Conservation (phyloP, 2,888 invertebrate genomes). For the Hartigia nigra region DNA sequence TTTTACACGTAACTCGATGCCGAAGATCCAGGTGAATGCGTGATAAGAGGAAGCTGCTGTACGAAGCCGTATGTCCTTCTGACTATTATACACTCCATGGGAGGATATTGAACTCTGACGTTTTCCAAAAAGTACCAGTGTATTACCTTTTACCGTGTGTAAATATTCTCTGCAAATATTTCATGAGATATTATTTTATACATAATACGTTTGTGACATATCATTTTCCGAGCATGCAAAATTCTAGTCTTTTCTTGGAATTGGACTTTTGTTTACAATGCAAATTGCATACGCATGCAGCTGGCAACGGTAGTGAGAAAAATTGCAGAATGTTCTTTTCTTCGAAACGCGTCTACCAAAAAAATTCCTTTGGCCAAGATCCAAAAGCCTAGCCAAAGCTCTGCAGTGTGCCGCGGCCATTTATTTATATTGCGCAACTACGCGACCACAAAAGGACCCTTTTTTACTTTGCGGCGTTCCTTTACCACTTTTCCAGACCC, state of each 20-base stretch:
- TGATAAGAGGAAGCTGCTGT: neutral
- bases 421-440: neutral
- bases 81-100: neutral
- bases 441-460: neutral
- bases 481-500: neutral
- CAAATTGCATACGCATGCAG: neutral
- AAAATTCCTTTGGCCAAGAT: neutral
- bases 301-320: neutral
- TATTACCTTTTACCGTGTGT: slow-evolving; percentile 5
- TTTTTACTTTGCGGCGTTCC: neutral
- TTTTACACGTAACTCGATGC: slow-evolving; percentile 6
- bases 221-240: neutral
- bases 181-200: neutral
- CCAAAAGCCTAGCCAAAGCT: neutral
- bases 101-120: neutral
- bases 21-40: neutral
- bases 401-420: neutral
- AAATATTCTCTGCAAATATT: slow-evolving; percentile 13
- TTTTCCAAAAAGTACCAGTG: neutral
- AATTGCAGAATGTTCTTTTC: neutral
- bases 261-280: neutral
- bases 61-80: neutral
- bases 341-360: neutral
- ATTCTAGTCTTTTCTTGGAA: neutral
- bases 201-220: neutral